Conservation (phyloP, 2,113 vertebrate species). For the Coryphaenoides rupestris region DNA sequence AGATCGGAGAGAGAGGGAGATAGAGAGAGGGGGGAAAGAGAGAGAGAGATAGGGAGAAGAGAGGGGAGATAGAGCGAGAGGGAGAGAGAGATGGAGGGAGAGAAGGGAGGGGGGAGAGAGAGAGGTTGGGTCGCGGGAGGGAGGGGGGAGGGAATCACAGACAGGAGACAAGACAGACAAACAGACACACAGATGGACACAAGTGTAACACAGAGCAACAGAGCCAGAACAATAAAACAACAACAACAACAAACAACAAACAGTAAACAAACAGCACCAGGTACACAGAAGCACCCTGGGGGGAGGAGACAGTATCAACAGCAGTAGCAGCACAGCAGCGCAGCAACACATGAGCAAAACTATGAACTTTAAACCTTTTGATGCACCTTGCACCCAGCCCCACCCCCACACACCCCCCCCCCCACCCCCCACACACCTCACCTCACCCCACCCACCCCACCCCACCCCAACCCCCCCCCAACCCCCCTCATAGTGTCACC, state of each 20-base stretch:
- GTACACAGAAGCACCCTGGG: constrained; percentile 61
- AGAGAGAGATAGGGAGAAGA: constrained; percentile 64
- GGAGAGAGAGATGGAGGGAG: constrained; percentile 21
- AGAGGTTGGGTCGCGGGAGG: constrained; percentile 34
- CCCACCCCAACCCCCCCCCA: constrained; percentile 2
- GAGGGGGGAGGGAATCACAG: constrained; percentile 23
- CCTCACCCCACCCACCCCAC: constrained; percentile 1
- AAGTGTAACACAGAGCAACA: constrained; percentile 68
- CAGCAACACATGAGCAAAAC: constrained; percentile 41
- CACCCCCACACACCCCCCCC: not conserved
- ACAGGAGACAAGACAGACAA: constrained; percentile 17
- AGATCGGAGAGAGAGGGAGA: constrained; percentile 17
- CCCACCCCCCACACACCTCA: not conserved
- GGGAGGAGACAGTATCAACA: constrained; percentile 63
- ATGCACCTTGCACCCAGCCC: not conserved
- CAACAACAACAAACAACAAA: constrained; percentile 61
- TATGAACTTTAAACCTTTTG: constrained; percentile 22
- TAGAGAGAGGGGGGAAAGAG: constrained; percentile 59
- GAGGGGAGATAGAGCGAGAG: constrained; percentile 6
- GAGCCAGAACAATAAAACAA: constrained; percentile 60
- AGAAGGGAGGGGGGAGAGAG: constrained; percentile 30
- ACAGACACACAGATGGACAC: constrained; percentile 60
- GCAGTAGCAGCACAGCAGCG: constrained; percentile 51
- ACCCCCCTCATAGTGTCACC: not conserved
- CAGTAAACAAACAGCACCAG: constrained; percentile 51